Base-by-base conservation (phyloP, 2,113 vertebrate genomes). In the Maccullochella peelii region DNA sequence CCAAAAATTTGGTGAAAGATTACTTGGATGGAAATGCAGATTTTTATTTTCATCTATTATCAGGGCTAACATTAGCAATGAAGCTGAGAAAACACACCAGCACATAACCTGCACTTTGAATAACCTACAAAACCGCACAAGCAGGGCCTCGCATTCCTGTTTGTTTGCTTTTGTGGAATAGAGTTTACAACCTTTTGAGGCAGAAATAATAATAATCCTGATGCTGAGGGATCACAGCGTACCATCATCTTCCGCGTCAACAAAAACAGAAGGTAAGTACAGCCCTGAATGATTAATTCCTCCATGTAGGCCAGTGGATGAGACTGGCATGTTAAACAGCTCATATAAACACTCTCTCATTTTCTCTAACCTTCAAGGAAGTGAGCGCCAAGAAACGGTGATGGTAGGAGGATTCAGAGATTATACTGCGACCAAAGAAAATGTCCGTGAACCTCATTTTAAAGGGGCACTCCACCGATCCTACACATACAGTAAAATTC, bases 301-400 rank as follows among this genome's bases (percentile, higher is more conserved):
- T 77, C 8, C 4, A 33, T 55, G 25, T 42, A 5, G 72, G 66
- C 8, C 33, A 0, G 30, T 2, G 30, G 36, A 86, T 77, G 81
- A 80, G 86, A 73, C 38, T 18, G 25, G 78, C 72, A 88, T 89
- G 81, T 82, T 84, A 82, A 91, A 88, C 73, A 86, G 86, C 87
- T 77, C 68, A 8, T 20, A 47, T 1, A n/a, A 65, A 80, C 54
- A 25, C 25, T 3, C 25, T 50, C 58, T 59, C 73, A 61, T 73
- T 83, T 80, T 52, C 44, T 79, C n/a, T 62, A 52, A 76, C 88
- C 84, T 91, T 88, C 83, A 83, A 54, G 18, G 25, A 72, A 62
- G 27, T 0, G 7, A 82, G 30, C 69, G 0, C 14, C 0, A 0
- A 61, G 50, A 20, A 11, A n/a, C 0, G 16, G 0, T 4, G 1